A percentile compares a stretch with the other conserved stretches of the same genome.
Evolutionary conservation across 1,140 invertebrate species (phyloP).

Genomic region (Bombus confusus): DNA sequence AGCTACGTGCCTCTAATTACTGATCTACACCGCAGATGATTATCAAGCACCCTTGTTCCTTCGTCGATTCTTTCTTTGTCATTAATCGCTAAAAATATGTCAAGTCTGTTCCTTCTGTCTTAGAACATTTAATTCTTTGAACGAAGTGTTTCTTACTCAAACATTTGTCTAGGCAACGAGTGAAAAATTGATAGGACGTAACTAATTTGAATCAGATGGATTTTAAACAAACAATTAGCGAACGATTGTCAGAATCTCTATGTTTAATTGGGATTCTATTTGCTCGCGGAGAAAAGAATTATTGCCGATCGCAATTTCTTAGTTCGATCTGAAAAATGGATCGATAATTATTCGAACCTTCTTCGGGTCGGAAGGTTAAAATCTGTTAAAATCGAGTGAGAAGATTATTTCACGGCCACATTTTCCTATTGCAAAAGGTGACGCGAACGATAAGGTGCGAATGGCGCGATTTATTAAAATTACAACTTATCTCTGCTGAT

Average conservation of each 20-base stretch:
- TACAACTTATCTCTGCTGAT: not conserved
- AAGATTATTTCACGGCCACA: not conserved
- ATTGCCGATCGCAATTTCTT: too few species aligned
- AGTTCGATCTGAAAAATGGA: too few species aligned
- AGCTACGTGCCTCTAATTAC: constrained; percentile 80
- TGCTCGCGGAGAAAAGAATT: not conserved
- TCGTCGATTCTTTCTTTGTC: not conserved
- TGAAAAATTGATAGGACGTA: not conserved
- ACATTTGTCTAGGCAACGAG: too few species aligned
- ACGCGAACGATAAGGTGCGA: not conserved
- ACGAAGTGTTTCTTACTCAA: not conserved
- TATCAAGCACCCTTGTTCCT: not conserved
- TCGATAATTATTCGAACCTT: not conserved
- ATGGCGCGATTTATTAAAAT: constrained; percentile 17
- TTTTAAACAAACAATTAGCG: too few species aligned
- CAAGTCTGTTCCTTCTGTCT: not conserved
- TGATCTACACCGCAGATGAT: constrained; percentile 50
- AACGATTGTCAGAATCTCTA: too few species aligned
- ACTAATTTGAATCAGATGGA: too few species aligned
- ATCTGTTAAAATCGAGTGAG: not conserved
- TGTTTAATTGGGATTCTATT: too few species aligned
- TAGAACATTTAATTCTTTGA: not conserved
- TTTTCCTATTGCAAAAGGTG: not conserved
- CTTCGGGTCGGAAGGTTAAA: not conserved
- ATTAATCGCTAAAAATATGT: too few species aligned